Base-by-base conservation (phyloP, 2,797 vertebrate species). In the Lagocephalus sceleratus region DNA sequence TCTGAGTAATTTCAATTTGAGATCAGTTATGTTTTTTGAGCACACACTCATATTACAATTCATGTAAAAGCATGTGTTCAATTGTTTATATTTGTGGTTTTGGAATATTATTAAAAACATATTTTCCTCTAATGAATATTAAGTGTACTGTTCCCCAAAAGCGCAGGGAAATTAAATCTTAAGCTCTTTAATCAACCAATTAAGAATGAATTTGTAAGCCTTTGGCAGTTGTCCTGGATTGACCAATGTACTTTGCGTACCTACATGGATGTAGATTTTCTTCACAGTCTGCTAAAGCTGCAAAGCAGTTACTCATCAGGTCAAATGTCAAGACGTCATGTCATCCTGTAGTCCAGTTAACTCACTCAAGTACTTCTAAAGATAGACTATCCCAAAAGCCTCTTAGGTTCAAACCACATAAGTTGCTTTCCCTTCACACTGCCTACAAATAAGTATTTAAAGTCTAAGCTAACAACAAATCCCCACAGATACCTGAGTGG, bases 341-440 rank as follows among this genome's bases (percentile, higher is more conserved):
- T 62, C 40, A 46, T 53, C 40, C 45, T 71, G 43, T 63, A 40
- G 47, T 22, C 43, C 46, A 51, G 15, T 66, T 54, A 47, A 46
- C 54, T 63, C 40, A 55, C 74, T 52, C 58, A 65, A 52, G 58
- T 59, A 58, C 57, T 45, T 20, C 87, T 90, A 94, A 91, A 92
- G 84, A 93, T 93, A 94, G 91, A 64, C 20, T 66, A 15, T 66
- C 40, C 68, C 79, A 35, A 89, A 96, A 95, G 92, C 94, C 92
- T 88, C 94, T 96, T 95, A 95, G 66, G 54, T 83, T 87, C 89
- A 91, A 91, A 92, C 88, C 87, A 84, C 90, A 86, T 92, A 92
- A 84, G 91, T 91, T 88, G 87, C 90, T 93, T 92, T 92, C 87
- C 66, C 60, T 84, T 68, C 87, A 86, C 83, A 83, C 85, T 60